Base-by-base conservation (phyloP, 2,113 vertebrate species). In the Vulpes vulpes region DNA sequence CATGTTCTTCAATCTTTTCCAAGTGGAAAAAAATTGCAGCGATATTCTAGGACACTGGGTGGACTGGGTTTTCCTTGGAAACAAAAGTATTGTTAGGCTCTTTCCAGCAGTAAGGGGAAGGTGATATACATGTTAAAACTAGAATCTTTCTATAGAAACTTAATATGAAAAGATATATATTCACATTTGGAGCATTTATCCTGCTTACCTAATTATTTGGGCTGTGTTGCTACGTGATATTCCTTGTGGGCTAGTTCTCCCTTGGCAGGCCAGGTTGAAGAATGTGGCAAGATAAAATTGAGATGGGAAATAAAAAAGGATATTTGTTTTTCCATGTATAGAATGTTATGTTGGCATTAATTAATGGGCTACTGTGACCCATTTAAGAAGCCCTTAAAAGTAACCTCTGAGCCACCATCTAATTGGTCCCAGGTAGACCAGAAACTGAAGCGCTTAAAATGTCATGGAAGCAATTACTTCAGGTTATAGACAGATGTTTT, bases 131-230 rank as follows among this genome's bases (percentile, higher is more conserved):
- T 62, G 49, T 69, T 65, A 38, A 74, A 64, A 84, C 15, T 35
- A 90, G 51, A 92, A 57, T 91, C 51, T 84, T 95, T 92, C 55
- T 93, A 30, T 83, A 73, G 94, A 86, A 86, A 57, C 30, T 55
- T 86, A 79, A 38, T 64, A 23, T 23, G 43, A 82, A 93, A 51
- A n/a, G 9, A 25, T 25, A 85, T 25, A 1, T 11, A 15, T 76
- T 92, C 49, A 27, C 16, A 92, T 64, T 15, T 32, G 19, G 62
- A 88, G 32, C 32, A 55, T 57, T 83, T 62, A 35, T 9, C 0
- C 38, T 19, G 10, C 73, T 53, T 12, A 30, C 35, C 38, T 23
- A 53, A 53, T 69, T 81, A 30, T 64, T 5, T 74, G 81, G 38
- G n/a, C 69, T 69, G 1, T 38, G 19, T 35, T 49, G 12, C 57